Base-by-base conservation (phyloP, 2,888 invertebrate species). In the Spicauda simplicius region DNA sequence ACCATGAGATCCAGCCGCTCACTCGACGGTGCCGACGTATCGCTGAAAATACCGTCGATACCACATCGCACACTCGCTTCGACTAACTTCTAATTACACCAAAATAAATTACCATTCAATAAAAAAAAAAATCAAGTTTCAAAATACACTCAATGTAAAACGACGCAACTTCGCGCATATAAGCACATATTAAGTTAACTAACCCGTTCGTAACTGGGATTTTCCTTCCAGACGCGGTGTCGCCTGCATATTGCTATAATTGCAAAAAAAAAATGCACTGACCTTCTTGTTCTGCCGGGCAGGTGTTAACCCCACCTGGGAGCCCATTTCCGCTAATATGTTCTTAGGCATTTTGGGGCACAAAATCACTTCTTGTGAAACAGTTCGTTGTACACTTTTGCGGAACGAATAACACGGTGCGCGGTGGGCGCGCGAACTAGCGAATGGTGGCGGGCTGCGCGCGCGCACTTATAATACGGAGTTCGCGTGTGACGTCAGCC, bases 251-350 rank as follows among this genome's bases (percentile, higher is more conserved):
- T 62, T 60, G 41, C 2, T 25, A 25, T 30, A 19, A 33, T 59
- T 25, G 5, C 53, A 45, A 14, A 41, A 41, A 14, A 41, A 41
- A 65, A 55, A 50, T 56, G 2, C 11, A 73, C 86, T 73, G 78
- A 91, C 92, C 88, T 88, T 91, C 74, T 87, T 87, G 71, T 86
- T 82, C 66, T 90, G 91, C 14, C 91, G 77, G 64, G 83, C 84
- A 54, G 90, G 86, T 25, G 92, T 92, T 69, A 92, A 82, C 72
- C 91, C 91, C 85, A 91, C 92, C 76, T 91, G 92, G 82, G 92
- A 92, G 79, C 92, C 92, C 92, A 92, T 90, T 78, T 92, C 92
- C 45, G 90, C 91, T 76, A 91, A 80, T 63, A 92, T 90, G 74
- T 91, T 91, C 77, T 90, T 91, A 81, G 92, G 87, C 92, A 92